phyloP scores from a whole-genome alignment of 2,113 vertebrate species.

The Seriola rivoliana region DNA sequence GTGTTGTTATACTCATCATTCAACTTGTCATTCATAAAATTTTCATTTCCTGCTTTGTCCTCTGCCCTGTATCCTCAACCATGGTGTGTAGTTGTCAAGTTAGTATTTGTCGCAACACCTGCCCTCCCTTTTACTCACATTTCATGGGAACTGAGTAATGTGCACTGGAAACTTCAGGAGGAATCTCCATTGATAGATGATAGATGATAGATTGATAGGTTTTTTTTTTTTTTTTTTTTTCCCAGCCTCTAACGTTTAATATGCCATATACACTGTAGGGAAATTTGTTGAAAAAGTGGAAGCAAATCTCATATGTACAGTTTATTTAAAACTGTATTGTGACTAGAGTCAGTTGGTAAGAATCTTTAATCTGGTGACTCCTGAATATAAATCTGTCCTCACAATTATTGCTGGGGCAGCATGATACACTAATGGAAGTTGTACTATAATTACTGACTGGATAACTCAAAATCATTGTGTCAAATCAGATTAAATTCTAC shows the following conservation, averaged over 20 bases:
- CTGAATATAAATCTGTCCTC: neutral
- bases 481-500: neutral
- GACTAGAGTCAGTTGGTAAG: neutral
- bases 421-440: neutral
- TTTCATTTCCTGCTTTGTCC: conserved; percentile 1
- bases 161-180: neutral
- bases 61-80: neutral
- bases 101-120: neutral
- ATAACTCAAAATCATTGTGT: neutral
- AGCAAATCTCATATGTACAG: neutral
- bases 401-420: neutral
- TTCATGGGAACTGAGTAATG: neutral
- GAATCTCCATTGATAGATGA: neutral
- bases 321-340: neutral
- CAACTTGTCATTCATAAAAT: neutral
- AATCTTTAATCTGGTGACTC: neutral
- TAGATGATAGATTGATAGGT: no score
- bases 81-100: neutral
- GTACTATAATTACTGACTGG: neutral
- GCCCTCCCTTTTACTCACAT: neutral
- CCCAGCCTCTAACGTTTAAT: neutral
- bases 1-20: neutral
- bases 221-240: neutral
- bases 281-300: neutral
- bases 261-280: neutral